phyloP scores from a whole-genome alignment of 2,888 invertebrate species.

The Zygaena filipendulae region DNA sequence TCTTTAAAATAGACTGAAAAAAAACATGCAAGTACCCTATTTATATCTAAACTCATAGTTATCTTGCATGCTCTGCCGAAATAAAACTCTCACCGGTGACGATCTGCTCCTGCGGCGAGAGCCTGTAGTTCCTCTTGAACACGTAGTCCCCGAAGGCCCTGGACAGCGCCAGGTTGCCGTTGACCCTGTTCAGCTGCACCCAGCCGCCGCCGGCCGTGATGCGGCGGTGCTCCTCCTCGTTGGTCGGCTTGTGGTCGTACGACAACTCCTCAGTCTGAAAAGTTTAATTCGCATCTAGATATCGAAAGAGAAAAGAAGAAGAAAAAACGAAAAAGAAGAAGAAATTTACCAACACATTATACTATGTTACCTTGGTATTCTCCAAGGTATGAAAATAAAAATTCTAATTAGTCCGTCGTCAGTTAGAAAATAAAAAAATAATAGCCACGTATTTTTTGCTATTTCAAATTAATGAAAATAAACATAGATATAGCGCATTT shows the following conservation, averaged over 20 bases:
- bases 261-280: slow-evolving; percentile 75
- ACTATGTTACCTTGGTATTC: too few species aligned
- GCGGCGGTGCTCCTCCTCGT: slow-evolving; percentile 86
- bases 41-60: neutral
- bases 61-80: neutral
- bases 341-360: too few species aligned
- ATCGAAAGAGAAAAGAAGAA: slow-evolving; percentile 1
- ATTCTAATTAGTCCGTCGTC: too few species aligned
- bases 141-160: slow-evolving; percentile 97
- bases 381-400: too few species aligned
- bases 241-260: slow-evolving; percentile 95
- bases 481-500: too few species aligned
- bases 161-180: slow-evolving; percentile 96
- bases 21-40: too few species aligned
- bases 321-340: slow-evolving; percentile 1
- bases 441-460: too few species aligned
- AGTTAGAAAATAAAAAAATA: too few species aligned
- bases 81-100: slow-evolving; percentile 81
- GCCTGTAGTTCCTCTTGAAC: slow-evolving; percentile 90
- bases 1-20: too few species aligned
- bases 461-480: too few species aligned
- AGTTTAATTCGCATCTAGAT: too few species aligned
- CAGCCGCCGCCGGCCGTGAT: slow-evolving; percentile 96
- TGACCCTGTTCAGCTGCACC: slow-evolving; percentile 98
- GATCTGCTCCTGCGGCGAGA: slow-evolving; percentile 93